Evolutionary conservation across 2,888 invertebrate species (phyloP).

Genomic region (Aspidiotus destructor): DNA sequence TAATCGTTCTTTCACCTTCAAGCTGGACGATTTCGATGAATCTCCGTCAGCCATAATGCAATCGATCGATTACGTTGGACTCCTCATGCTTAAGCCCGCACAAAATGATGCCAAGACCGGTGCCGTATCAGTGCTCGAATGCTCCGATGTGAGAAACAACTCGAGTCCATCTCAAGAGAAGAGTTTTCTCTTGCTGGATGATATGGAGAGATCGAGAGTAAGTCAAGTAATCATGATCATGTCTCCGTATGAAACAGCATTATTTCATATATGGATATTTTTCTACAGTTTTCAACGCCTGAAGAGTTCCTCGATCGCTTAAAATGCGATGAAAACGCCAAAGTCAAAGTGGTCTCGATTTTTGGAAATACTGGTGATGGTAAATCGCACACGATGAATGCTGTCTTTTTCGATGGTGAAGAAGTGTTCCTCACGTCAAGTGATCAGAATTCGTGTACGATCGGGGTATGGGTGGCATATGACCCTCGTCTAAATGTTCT

Average conservation of each 20-base stretch:
- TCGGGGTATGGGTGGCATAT: slow-evolving; percentile 69
- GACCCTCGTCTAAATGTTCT: slow-evolving; percentile 56
- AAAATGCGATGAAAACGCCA: slow-evolving; percentile 44
- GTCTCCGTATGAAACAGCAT: too few relatives aligned
- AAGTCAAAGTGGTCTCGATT: slow-evolving; percentile 68
- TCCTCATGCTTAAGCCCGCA: too few relatives aligned
- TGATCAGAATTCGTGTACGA: slow-evolving; percentile 59
- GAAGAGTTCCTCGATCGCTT: slow-evolving; percentile 48
- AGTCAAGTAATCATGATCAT: background rate
- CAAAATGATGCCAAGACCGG: too few relatives aligned
- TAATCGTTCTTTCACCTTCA: too few relatives aligned
- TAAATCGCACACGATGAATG: slow-evolving; percentile 68
- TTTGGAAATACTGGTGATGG: slow-evolving; percentile 79
- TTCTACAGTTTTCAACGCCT: slow-evolving; percentile 40
- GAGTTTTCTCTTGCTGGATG: slow-evolving; percentile 54
- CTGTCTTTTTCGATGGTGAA: slow-evolving; percentile 51
- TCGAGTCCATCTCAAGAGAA: slow-evolving; percentile 31
- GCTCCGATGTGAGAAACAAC: too few relatives aligned
- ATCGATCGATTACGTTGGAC: too few relatives aligned
- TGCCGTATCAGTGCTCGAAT: too few relatives aligned
- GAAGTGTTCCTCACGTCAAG: slow-evolving; percentile 57
- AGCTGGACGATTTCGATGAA: too few relatives aligned
- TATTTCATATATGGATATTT: background rate
- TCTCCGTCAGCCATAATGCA: too few relatives aligned
- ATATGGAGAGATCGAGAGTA: slow-evolving; percentile 52